phyloP scores from a whole-genome alignment of 2,797 vertebrate species.

The Molossus molossus region DNA sequence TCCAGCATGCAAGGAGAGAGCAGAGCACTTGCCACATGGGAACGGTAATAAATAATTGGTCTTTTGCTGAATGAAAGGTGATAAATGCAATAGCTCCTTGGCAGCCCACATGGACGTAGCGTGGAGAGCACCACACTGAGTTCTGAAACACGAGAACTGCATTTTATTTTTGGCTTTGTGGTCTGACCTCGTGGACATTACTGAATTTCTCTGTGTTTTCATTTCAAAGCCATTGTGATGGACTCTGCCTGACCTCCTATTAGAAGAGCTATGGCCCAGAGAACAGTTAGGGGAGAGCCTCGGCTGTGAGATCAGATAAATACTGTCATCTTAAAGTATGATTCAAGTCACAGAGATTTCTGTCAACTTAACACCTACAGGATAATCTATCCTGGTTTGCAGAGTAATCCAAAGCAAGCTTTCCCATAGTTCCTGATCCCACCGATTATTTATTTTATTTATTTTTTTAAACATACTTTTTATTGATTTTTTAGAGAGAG shows the following conservation, averaged over 20 bases:
- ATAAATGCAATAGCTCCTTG: too few species aligned
- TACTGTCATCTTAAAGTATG: background rate
- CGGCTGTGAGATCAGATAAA: background rate
- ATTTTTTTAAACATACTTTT: too few species aligned
- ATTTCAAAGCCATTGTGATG: background rate
- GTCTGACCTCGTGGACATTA: background rate
- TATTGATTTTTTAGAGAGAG: too few species aligned
- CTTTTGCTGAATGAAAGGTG: background rate
- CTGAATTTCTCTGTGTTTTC: background rate
- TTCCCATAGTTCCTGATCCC: too few species aligned
- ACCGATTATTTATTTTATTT: background rate
- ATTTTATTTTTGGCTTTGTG: background rate
- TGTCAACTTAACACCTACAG: rapidly evolving
- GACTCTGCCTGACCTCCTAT: background rate
- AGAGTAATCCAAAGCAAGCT: background rate
- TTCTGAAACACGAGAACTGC: background rate
- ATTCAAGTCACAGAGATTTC: rapidly evolving
- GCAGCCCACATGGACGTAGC: rapidly evolving
- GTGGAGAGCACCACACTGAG: rapidly evolving
- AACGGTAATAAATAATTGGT: background rate
- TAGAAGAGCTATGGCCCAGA: too few species aligned
- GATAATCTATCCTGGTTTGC: too few species aligned
- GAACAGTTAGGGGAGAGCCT: too few species aligned
- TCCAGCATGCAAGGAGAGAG: background rate
- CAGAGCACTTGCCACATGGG: rapidly evolving